A percentile compares a stretch with the other conserved stretches of the same genome.
phyloP scores from a whole-genome alignment of 2,888 invertebrate genomes.

The Acanthococcus lagerstroemiae region DNA sequence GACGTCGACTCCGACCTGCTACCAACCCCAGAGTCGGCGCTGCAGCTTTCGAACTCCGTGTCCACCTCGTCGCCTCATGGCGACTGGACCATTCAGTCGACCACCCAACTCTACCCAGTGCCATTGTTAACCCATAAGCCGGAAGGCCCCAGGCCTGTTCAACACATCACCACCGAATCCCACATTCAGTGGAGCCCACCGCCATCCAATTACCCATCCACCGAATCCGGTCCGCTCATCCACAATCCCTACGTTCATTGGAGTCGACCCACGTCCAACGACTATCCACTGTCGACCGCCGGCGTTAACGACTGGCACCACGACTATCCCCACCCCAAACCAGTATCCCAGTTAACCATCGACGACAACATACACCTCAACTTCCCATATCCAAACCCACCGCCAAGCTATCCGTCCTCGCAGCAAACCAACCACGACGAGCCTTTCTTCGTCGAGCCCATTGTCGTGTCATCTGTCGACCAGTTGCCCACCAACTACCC shows the following conservation, averaged over 20 bases:
- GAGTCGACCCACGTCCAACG: background rate
- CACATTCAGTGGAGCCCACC: background rate
- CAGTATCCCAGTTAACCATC: too few species aligned
- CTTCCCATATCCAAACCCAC: slow-evolving; percentile 6
- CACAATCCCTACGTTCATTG: background rate
- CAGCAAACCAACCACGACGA: background rate
- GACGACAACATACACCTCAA: slow-evolving; percentile 5
- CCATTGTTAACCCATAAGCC: slow-evolving; percentile 16
- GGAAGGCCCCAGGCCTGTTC: slow-evolving; percentile 1
- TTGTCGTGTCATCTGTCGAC: slow-evolving; percentile 10
- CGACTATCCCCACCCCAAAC: background rate
- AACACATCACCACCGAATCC: background rate
- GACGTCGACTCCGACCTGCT: background rate
- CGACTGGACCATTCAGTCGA: slow-evolving; percentile 8
- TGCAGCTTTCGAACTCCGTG: background rate
- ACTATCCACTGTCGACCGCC: background rate
- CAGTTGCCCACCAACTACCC: slow-evolving; percentile 18
- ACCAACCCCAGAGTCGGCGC: background rate
- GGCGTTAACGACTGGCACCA: background rate
- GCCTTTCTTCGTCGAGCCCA: slow-evolving; percentile 21
- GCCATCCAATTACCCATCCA: background rate
- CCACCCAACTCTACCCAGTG: slow-evolving; percentile 7
- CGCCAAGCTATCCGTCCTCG: background rate
- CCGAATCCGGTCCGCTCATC: background rate
- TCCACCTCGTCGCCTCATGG: background rate